Evolutionary conservation across 2,797 vertebrate genomes (phyloP).

Genomic region (Sebastes trivittatus): DNA sequence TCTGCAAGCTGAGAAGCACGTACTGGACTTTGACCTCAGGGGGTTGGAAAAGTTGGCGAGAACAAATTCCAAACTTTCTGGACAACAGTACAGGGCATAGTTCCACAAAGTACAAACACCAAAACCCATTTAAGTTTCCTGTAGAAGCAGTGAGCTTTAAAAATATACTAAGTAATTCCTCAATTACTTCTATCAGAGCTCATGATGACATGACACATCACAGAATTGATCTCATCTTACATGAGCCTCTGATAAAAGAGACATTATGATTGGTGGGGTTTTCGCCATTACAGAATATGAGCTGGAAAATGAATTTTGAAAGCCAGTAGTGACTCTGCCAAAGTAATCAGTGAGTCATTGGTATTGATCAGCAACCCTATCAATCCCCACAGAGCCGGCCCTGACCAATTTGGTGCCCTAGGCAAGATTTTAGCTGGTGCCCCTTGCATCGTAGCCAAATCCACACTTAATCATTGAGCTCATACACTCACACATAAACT

Average conservation of each 20-base stretch:
- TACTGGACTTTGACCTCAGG: constrained; percentile 52
- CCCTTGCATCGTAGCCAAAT: background rate
- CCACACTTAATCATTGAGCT: background rate
- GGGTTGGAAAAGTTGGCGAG: constrained; percentile 45
- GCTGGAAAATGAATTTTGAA: constrained; percentile 31
- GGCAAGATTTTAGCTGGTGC: background rate
- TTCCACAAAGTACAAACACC: constrained; percentile 4
- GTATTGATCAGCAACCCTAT: constrained; percentile 36
- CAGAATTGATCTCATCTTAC: background rate
- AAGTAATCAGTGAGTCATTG: constrained; percentile 35
- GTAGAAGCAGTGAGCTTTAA: background rate
- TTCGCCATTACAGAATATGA: constrained; percentile 14
- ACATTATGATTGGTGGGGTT: background rate
- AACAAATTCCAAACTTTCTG: constrained; percentile 59
- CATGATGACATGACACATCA: background rate
- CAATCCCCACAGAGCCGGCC: background rate
- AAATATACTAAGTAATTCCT: background rate
- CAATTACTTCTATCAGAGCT: background rate
- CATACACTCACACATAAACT: background rate
- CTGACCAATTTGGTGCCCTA: background rate
- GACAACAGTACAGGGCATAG: background rate
- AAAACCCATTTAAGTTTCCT: constrained; percentile 3
- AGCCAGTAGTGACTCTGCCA: constrained; percentile 11
- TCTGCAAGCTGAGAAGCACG: constrained; percentile 43
- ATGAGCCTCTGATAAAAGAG: background rate